A percentile compares a stretch with the other conserved stretches of the same genome.
Evolutionary conservation across 2,113 vertebrate species (phyloP).

Genomic region (Microcebus ravelobensis): DNA sequence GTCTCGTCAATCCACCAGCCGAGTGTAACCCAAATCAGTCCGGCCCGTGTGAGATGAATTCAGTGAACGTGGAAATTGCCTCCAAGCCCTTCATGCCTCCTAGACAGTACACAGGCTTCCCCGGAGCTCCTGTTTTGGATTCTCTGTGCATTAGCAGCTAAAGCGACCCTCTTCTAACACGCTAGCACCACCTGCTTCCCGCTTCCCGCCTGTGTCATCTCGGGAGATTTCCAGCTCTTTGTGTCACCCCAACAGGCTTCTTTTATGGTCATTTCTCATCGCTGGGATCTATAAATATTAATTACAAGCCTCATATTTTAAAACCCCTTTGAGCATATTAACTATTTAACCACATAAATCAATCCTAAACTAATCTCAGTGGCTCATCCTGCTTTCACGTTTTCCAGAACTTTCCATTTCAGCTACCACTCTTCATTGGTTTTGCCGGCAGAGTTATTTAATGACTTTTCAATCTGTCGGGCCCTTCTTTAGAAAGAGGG

Average conservation of each 20-base stretch:
- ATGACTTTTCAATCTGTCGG: background rate
- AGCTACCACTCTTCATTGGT: background rate
- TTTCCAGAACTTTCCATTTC: slow-evolving; percentile 68
- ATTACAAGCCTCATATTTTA: slow-evolving; percentile 77
- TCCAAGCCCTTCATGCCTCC: background rate
- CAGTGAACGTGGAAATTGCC: background rate
- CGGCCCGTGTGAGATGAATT: slow-evolving; percentile 4
- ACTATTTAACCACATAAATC: slow-evolving; percentile 79
- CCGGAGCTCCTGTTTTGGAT: slow-evolving; percentile 18
- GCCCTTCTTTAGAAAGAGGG: background rate
- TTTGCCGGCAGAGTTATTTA: slow-evolving; percentile 31
- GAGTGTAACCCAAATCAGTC: slow-evolving; percentile 29
- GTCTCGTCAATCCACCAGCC: background rate
- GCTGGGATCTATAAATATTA: slow-evolving; percentile 78
- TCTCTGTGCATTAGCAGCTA: background rate
- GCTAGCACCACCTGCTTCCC: background rate
- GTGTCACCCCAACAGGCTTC: slow-evolving; percentile 55
- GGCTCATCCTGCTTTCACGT: slow-evolving; percentile 60
- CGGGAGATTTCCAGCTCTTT: slow-evolving; percentile 8
- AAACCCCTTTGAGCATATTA: slow-evolving; percentile 74
- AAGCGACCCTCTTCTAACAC: background rate
- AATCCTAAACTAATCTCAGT: slow-evolving; percentile 72
- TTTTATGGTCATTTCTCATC: slow-evolving; percentile 74
- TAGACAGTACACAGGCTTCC: background rate
- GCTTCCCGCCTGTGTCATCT: background rate